Conservation (phyloP, 2,888 invertebrate genomes). For the Athetis lepigone region DNA sequence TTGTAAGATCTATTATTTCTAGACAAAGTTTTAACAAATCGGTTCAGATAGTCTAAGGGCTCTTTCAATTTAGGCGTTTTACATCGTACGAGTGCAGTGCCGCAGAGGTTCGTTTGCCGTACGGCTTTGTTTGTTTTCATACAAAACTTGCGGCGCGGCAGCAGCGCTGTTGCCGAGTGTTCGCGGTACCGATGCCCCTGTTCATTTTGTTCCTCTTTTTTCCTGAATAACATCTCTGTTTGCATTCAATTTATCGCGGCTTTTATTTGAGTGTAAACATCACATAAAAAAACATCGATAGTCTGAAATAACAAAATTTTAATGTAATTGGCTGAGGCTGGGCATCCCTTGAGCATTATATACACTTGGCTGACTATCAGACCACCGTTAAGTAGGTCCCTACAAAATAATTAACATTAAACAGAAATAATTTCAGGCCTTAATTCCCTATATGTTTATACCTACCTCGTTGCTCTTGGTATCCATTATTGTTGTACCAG, state of each 20-base stretch:
- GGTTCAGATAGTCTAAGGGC: not conserved
- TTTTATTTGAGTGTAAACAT: no score
- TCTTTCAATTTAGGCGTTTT: no score
- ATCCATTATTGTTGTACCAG: conserved; percentile 27
- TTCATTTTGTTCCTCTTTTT: not conserved
- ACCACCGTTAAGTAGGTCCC: not conserved
- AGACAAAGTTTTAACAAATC: not conserved
- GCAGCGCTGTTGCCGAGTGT: no score
- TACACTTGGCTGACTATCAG: not conserved
- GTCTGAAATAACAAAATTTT: not conserved
- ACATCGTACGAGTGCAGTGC: no score
- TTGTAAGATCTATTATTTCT: conserved; percentile 12
- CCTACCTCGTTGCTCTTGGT: conserved; percentile 1
- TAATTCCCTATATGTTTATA: conserved; percentile 23
- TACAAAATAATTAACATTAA: conserved; percentile 10
- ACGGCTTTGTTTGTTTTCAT: no score
- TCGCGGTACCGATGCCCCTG: no score
- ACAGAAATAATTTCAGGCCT: conserved; percentile 6
- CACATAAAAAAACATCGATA: not conserved
- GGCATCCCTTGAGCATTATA: no score
- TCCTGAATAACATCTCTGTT: not conserved
- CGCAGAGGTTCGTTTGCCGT: no score
- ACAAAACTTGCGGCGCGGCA: no score
- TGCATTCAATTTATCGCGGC: not conserved
- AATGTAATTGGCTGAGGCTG: not conserved